phyloP scores from a whole-genome alignment of 1,140 invertebrate genomes.

The Plutomurus gul region DNA sequence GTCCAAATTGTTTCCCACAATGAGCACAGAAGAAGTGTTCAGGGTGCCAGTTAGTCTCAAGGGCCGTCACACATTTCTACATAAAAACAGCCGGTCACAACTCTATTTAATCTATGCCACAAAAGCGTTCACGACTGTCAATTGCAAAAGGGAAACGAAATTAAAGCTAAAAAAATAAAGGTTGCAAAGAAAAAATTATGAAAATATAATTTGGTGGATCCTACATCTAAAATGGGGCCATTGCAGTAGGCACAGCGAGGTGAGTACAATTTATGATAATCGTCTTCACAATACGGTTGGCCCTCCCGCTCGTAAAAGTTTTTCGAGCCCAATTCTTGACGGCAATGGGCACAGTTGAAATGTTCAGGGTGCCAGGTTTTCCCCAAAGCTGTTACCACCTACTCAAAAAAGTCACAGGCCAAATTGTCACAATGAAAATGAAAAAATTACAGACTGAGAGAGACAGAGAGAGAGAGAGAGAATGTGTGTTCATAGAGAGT shows the following conservation, averaged over 20 bases:
- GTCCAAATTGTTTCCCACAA: conserved; percentile 94
- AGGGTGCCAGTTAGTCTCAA: conserved; percentile 99
- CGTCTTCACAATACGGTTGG: conserved; percentile 94
- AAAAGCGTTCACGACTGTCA: too few relatives aligned
- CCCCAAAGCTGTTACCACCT: conserved; percentile 92
- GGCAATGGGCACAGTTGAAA: conserved; percentile 96
- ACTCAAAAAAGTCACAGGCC: conserved; percentile 42
- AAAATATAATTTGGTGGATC: conserved; percentile 34
- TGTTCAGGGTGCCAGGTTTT: conserved; percentile 99
- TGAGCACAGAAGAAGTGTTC: conserved; percentile 99
- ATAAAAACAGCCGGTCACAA: conserved; percentile 55
- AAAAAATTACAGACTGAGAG: too few relatives aligned
- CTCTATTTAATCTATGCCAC: too few relatives aligned
- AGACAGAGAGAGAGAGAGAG: too few relatives aligned
- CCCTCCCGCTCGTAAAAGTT: conserved; percentile 99
- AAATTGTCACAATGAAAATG: neutral
- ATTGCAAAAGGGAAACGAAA: too few relatives aligned
- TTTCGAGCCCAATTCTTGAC: conserved; percentile 91
- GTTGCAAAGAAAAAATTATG: neutral
- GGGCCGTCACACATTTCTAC: conserved; percentile 97
- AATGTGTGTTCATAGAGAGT: too few relatives aligned
- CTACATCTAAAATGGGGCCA: conserved; percentile 95
- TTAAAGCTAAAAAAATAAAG: conserved; percentile 24
- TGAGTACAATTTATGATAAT: conserved; percentile 98
- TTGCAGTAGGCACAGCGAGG: conserved; percentile 98